Evolutionary conservation across 2,113 vertebrate species (phyloP), one percentile per base, ranked within the genome.

Genomic region (Burhinus bistriatus): DNA sequence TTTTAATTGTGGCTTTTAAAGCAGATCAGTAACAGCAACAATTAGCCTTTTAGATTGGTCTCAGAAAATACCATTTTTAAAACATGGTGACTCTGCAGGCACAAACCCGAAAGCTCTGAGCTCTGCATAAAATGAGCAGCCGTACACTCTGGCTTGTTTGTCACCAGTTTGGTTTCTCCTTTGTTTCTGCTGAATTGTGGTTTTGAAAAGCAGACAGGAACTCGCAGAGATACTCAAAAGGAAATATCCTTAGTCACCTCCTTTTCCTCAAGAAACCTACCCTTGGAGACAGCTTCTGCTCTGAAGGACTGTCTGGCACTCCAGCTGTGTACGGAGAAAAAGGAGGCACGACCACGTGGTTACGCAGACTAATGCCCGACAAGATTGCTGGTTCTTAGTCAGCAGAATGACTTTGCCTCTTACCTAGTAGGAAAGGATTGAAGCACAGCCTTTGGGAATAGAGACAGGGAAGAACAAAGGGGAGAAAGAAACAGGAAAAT

Each of bases 1-100:
- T 58, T 95, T 97, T 94, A 94, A 97, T 97, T 91, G 87, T 55
- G 89, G 89, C 81, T 97, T 96, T 97, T 95, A 95, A 87, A 95
- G 77, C 93, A 92, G 89, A 96, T 95, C 91, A 91, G 87, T 89
- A 95, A 89, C 96, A 96, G 95, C 87, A 96, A 91, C 87, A 94
- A 95, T 96, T 95, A 96, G 93, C 91, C 94, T 82, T 93, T 92
- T 95, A 93, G 91, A 96, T 61, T 91, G 91, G 94, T 65, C 96
- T 82, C 95, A 93, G 89, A 95, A 96, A 95, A 93, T 89, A 87
- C 65, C 89, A 69, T 95, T 92, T 95, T 82, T 71, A 83, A 97
- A 97, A 96, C 65, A 68, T 58, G 80, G 89, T 95, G 95, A 94
- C 93, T 91, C 89, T 87, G 83, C 92, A 95, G 88, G 86, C 95